Base-by-base conservation (phyloP, 1,140 invertebrate species). In the Kradibia gibbosae region DNA sequence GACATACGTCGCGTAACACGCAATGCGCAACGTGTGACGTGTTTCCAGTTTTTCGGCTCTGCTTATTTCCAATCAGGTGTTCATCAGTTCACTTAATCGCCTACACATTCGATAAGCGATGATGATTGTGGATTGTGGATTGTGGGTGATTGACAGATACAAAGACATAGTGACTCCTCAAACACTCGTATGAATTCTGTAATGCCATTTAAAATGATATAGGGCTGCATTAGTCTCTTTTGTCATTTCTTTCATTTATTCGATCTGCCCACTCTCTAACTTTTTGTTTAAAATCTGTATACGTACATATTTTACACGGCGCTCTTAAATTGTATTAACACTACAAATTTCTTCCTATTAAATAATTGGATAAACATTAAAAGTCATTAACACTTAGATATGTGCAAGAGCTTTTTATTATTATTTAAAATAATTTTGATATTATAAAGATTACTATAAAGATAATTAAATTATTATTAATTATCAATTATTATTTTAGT, bases 181-280 rank as follows among this genome's bases (percentile, higher is more conserved):
- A 73, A 73, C 42, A 28, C 39, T 74, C 78, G 71, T 67, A 50
- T 74, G 39, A 73, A 80, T 31, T 80, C 79, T 81, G 79, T 22
- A 81, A 81, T 81, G 79, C 72, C 60, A 75, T 75, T 75, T 74
- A 76, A 81, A 81, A 81, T 70, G 57, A 75, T 75, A 81, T 36
- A 81, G 22, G 60, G 45, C 60, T 70, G 25, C 17, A 81, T 81
- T 81, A 81, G 79, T 75, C 31, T 65, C 1, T 53, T 62, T 36
- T 36, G 11, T 31, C 53, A 45, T 45, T 67, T 2, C 28, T 48
- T 80, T 67, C 31, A 77, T 77, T 55, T 22, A 55, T 77, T 77
- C 34, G 34, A 39, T 67, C 62, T 67, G 62, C 22, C 62, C 62
- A 34, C 17, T 55, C 60, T 67, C 70, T 78, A 34, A 53, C 39